Base-by-base conservation (phyloP, 2,797 vertebrate genomes). In the Pristis pectinata region DNA sequence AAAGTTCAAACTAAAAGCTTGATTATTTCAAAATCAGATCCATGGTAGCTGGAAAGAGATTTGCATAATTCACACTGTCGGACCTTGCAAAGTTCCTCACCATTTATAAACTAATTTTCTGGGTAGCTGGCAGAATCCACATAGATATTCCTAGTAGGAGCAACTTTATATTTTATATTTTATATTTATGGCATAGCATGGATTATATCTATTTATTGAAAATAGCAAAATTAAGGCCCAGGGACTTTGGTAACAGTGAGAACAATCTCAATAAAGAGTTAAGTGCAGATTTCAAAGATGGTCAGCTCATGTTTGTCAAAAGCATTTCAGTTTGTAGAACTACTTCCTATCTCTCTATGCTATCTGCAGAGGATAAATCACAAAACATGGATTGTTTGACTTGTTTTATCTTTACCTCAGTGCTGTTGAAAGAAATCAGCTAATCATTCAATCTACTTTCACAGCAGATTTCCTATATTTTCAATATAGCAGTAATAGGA, bases 381-480 rank as follows among this genome's bases (percentile, higher is more conserved):
- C 92, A 93, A 27, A 95, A 95, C 93, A 94, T 83, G 72, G 80
- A 94, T 95, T 95, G 94, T 95, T 95, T 95, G 79, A 77, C 74
- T 95, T 95, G 74, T 94, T 64, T 93, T 95, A 93, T 94, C 89
- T 87, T 93, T 87, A 95, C 96, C 95, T 95, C 95, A 95, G 92
- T 94, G 95, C 95, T 94, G 95, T 95, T 94, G 95, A 95, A 94
- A 95, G 94, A 95, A 94, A 95, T 64, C 41, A 79, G 79, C 79
- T 95, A 96, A 96, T 96, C 96, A 96, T 95, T 95, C 59, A 96
- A 96, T 97, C 96, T 0, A 95, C 27, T 95, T 95, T 95, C 95
- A 95, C 95, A 96, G 96, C 95, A 96, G 95, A 97, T 97, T 95
- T 95, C 95, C 96, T 95, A 95, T 96, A 95, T 95, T 96, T 95